Evolutionary conservation across 2,888 invertebrate genomes (phyloP), one percentile per base, ranked within the genome.

Genomic region (Seladonia tumulorum): DNA sequence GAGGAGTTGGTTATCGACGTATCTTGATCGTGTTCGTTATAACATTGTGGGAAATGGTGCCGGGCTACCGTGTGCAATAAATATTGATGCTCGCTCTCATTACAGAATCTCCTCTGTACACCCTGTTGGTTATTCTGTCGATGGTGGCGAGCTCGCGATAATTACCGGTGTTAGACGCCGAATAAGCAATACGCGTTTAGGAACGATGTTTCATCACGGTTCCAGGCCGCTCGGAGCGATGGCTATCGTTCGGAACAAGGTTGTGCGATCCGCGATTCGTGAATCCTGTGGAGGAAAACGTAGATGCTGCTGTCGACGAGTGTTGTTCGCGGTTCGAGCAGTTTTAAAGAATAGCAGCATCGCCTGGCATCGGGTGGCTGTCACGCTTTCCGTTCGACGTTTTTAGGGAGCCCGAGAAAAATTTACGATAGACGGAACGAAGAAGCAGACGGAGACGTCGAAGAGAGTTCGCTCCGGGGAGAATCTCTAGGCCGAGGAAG

Each of bases 71-170:
- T 53, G 53, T 68, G 76, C 74, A 47, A 88, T 90, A 83, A 86
- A 86, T 87, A 88, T 90, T 88, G 87, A 88, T 83, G 84, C 47
- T 80, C 78, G 66, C 79, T 80, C 87, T 81, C 68, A 66, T 89
- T 82, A 76, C 73, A 66, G 63, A 79, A 74, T 81, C 82, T 75
- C 77, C 70, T 45, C 71, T 49, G 75, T 42, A 42, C 39, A 25
- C 12, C 2, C 39, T 10, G 75, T 49, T 84, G 73, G 79, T 73
- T 81, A 76, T 81, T n/a, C 76, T 49, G 81, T 76, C 76, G 78
- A 76, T 80, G 63, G 70, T 7, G 63, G 16, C 45, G n/a, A 53
- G 22, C 63, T 39, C 18, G 39, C 14, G 63, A 80, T 77, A 79
- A 85, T 83, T 66, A 71, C 47, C 84, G 70, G 70, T 16, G 78